Percentiles rank a stretch among this genome's conserved stretches.
Evolutionary conservation across 1,140 invertebrate species (phyloP).

Genomic region (Monochamus saltuarius): DNA sequence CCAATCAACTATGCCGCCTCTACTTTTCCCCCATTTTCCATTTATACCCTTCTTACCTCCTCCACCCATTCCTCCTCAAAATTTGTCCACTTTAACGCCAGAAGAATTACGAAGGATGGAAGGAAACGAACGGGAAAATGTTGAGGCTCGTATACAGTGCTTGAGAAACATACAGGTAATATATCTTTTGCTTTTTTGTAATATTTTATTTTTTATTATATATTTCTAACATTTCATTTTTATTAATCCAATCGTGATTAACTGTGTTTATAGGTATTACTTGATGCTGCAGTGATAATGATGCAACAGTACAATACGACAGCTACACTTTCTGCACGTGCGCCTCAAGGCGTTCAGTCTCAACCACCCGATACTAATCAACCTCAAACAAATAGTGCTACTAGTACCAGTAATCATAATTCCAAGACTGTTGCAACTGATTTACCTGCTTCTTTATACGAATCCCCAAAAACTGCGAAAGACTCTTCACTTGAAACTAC

Average conservation of each 20-base stretch:
- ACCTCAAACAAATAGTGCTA: neutral
- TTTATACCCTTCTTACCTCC: slow-evolving; percentile 61
- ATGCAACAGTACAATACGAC: slow-evolving; percentile 85
- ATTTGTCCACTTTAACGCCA: slow-evolving; percentile 71
- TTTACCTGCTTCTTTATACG: too few species aligned
- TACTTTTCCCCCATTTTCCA: slow-evolving; percentile 61
- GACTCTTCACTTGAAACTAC: too few species aligned
- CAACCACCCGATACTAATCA: neutral
- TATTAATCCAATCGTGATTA: neutral
- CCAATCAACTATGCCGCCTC: slow-evolving; percentile 51
- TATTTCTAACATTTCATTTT: too few species aligned
- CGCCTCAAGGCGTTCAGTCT: slow-evolving; percentile 14
- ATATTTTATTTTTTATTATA: neutral
- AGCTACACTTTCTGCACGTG: slow-evolving; percentile 47
- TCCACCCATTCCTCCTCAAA: slow-evolving; percentile 74
- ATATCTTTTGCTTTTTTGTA: too few species aligned
- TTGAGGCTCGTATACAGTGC: slow-evolving; percentile 86
- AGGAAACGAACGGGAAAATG: slow-evolving; percentile 78
- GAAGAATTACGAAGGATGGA: slow-evolving; percentile 89
- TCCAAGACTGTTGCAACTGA: neutral
- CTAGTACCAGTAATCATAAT: neutral
- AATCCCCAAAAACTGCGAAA: too few species aligned
- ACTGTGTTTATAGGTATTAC: slow-evolving; percentile 57
- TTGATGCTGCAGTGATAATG: slow-evolving; percentile 85
- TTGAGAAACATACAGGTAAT: slow-evolving; percentile 76